Evolutionary conservation across 2,797 vertebrate species (phyloP).

Genomic region (Sebastes nivosus): DNA sequence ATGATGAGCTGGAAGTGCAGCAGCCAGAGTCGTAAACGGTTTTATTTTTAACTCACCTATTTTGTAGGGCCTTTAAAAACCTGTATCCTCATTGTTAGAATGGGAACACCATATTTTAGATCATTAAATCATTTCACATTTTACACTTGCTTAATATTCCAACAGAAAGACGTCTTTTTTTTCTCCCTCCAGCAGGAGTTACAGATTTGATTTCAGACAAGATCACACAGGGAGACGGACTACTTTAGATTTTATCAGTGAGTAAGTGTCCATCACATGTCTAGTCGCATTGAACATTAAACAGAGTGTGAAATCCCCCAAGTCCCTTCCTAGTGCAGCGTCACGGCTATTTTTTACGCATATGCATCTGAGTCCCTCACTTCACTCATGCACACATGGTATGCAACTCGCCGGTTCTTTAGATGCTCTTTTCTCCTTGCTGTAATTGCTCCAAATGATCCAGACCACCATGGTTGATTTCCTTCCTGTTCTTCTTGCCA

Average conservation of each 20-base stretch:
- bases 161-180: background rate
- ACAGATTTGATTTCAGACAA: constrained; percentile 44
- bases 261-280: constrained; percentile 56
- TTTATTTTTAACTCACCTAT: constrained; percentile 52
- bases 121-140: constrained; percentile 22
- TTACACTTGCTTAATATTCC: constrained; percentile 17
- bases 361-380: constrained; percentile 35
- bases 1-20: constrained; percentile 46
- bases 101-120: background rate
- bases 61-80: constrained; percentile 20
- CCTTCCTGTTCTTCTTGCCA: constrained; percentile 58
- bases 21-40: constrained; percentile 7
- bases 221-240: constrained; percentile 39
- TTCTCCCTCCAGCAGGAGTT: background rate
- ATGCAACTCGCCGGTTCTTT: constrained; percentile 28
- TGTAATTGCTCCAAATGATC: constrained; percentile 66
- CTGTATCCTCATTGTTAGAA: background rate
- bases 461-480: constrained; percentile 65
- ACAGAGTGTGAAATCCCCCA: constrained; percentile 62
- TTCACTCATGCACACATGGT: constrained; percentile 45
- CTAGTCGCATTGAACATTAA: constrained; percentile 56
- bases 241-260: constrained; percentile 35
- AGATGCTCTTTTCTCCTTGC: constrained; percentile 50
- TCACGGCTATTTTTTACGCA: constrained; percentile 52
- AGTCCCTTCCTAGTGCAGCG: constrained; percentile 21